Evolutionary conservation across 1,140 invertebrate species (phyloP).

Genomic region (Cephus cinctus): DNA sequence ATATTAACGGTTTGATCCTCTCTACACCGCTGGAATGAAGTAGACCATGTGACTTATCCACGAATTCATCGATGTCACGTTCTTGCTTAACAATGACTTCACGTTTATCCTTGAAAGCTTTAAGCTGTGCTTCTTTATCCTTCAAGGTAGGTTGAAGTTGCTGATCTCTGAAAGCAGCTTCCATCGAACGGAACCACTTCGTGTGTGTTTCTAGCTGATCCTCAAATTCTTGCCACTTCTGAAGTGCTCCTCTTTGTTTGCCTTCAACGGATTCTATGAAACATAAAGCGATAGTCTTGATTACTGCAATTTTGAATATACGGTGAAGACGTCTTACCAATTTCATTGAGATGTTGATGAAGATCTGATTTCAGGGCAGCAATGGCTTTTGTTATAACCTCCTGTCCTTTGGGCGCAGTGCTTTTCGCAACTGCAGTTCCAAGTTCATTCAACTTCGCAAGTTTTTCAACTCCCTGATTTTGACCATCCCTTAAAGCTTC

Average conservation of each 20-base stretch:
- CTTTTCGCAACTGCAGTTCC: constrained; percentile 72
- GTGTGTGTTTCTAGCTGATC: constrained; percentile 73
- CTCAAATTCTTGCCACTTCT: constrained; percentile 89
- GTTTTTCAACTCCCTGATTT: constrained; percentile 68
- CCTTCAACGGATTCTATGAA: constrained; percentile 59
- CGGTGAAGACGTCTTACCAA: constrained; percentile 54
- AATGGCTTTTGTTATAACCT: constrained; percentile 73
- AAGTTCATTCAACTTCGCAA: constrained; percentile 69
- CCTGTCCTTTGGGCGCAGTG: constrained; percentile 77
- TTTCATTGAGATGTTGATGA: constrained; percentile 65
- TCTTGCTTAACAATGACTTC: constrained; percentile 75
- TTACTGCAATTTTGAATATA: neutral
- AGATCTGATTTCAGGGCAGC: constrained; percentile 66
- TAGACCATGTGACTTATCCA: constrained; percentile 85
- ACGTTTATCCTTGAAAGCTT: constrained; percentile 71
- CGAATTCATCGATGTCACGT: constrained; percentile 81
- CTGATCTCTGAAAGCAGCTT: constrained; percentile 82
- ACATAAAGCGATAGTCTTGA: neutral
- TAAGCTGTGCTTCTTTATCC: constrained; percentile 79
- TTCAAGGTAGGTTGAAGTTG: constrained; percentile 75
- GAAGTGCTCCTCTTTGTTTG: constrained; percentile 71
- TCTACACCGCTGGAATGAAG: constrained; percentile 83
- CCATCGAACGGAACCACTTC: constrained; percentile 82
- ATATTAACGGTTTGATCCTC: constrained; percentile 82
- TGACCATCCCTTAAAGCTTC: constrained; percentile 69